phyloP scores from a whole-genome alignment of 2,888 invertebrate species.

The Dicyrtomina minuta region DNA sequence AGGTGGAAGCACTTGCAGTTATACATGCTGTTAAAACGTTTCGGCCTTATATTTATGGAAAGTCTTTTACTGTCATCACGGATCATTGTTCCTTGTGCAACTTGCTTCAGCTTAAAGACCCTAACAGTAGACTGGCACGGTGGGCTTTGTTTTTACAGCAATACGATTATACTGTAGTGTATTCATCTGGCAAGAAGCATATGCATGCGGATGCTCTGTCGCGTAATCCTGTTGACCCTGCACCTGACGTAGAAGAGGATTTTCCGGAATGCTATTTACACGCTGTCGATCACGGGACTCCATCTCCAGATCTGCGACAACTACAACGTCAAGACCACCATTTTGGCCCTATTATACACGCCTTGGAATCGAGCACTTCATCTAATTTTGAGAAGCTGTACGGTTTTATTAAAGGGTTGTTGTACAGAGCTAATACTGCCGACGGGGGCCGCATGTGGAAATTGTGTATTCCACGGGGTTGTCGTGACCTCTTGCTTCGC shows the following conservation, averaged over 20 bases:
- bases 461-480: not conserved
- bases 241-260: not conserved
- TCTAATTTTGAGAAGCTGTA: not conserved
- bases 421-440: not conserved
- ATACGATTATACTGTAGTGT: constrained; percentile 37
- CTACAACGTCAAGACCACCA: not conserved
- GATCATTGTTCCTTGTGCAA: constrained; percentile 46
- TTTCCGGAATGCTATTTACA: not conserved
- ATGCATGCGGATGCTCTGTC: constrained; percentile 56
- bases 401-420: not conserved
- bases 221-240: constrained; percentile 33
- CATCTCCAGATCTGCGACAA: not conserved
- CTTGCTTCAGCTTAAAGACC: constrained; percentile 36
- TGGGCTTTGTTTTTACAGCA: constrained; percentile 41
- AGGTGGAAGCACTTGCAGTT: constrained; percentile 49
- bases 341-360: not conserved
- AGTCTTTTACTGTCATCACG: constrained; percentile 48
- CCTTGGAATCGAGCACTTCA: not conserved
- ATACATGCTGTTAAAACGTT: constrained; percentile 49
- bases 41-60: constrained; percentile 46
- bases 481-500: not conserved
- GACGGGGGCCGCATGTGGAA: not conserved
- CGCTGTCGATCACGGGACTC: not conserved
- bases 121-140: constrained; percentile 39
- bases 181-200: constrained; percentile 41